Evolutionary conservation across 2,113 vertebrate species (phyloP).

Genomic region (Nycticorax nycticorax): DNA sequence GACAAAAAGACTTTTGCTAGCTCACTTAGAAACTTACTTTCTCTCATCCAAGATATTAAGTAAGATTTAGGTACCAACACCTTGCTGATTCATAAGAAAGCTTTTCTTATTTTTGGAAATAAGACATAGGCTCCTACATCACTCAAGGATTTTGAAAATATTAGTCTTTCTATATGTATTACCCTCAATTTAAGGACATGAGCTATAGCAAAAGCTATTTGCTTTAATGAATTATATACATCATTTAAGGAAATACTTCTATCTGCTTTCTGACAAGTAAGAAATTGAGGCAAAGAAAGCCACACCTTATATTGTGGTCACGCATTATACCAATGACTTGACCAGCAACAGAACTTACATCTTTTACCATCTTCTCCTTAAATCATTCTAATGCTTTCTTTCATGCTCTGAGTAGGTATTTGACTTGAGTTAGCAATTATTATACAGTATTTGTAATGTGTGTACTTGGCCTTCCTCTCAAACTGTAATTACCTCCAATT

Average conservation of each 20-base stretch:
- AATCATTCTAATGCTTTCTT: background rate
- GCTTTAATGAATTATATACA: background rate
- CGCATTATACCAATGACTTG: background rate
- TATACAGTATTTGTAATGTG: background rate
- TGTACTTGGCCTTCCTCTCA: background rate
- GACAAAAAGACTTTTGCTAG: background rate
- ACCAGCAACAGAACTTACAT: background rate
- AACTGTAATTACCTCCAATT: background rate
- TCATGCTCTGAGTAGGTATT: background rate
- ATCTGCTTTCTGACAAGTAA: background rate
- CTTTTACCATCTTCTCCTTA: background rate
- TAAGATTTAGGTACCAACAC: background rate
- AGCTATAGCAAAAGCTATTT: background rate
- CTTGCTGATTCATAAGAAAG: background rate
- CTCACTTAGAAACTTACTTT: background rate
- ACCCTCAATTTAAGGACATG: background rate
- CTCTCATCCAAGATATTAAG: background rate
- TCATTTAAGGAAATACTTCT: background rate
- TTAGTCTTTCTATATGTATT: background rate
- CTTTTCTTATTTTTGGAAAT: background rate
- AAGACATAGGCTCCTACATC: background rate
- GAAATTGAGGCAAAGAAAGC: background rate
- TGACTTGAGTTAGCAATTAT: background rate
- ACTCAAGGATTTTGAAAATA: background rate
- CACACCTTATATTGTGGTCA: background rate